Evolutionary conservation across 2,888 invertebrate genomes (phyloP), one percentile per base, ranked within the genome.

Genomic region (Plutella xylostella): DNA sequence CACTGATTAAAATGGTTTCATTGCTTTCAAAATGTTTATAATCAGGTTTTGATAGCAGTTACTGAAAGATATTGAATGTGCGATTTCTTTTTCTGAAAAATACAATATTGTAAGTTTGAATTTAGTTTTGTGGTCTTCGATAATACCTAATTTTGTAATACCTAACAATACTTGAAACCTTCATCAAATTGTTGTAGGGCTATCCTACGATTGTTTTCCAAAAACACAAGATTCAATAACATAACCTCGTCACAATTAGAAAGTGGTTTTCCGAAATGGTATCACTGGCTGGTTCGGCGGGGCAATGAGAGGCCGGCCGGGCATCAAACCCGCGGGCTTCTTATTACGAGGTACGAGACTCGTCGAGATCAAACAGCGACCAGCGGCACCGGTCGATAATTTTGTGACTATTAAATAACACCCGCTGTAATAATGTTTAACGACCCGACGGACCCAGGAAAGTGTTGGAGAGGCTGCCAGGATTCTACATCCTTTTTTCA

Each of bases 331-430:
- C 42, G 30, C 33, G 22, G 31, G 34, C 42, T 15, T 12, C 42
- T 43, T 43, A 43, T 43, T 43, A 43, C 34, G 22, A 19, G 17
- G 22, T n/a, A 35, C 20, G 35, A 34, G 33, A 45, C 17, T 14
- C 31, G 12, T 15, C 34, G 47, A 47, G 47, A 47, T 47, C 44
- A 47, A 31, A 47, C 47, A 33, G 38, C 38, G 38, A n/a, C n/a
- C n/a, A n/a, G 25, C n/a, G 21, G 9, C 38, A 38, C 46, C 47
- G 42, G 38, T 44, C 31, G 31, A 41, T 44, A 47, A 44, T 47
- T 46, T 43, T 46, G 46, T 46, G 40, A 43, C 46, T 46, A 47
- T 47, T 45, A 44, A 47, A 47, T 47, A 47, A 47, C 37, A 38
- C 45, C 42, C 30, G 33, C 47, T 45, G 37, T 47, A 47, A 47